phyloP scores from a whole-genome alignment of 2,888 invertebrate genomes.

The Monoplex corrugatus region DNA sequence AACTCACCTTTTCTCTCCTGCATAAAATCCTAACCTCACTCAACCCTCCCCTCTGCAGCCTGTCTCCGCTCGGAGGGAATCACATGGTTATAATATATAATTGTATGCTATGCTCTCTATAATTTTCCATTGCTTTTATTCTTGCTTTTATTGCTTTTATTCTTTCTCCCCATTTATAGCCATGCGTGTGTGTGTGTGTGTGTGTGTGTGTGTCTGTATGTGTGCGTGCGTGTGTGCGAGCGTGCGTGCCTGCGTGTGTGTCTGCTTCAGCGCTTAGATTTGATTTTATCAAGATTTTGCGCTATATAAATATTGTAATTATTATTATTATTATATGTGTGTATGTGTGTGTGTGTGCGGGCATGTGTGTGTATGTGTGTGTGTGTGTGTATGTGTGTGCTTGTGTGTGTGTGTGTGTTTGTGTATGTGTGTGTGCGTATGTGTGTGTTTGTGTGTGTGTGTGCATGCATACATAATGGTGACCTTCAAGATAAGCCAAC shows the following conservation, averaged over 20 bases:
- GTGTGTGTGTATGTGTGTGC: conserved; percentile 1
- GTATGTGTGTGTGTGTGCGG: conserved; percentile 16
- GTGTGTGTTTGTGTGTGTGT: conserved; percentile 20
- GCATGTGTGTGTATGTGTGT: neutral
- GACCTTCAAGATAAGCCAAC: too few relatives aligned
- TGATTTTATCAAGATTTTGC: too few relatives aligned
- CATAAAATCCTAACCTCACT: too few relatives aligned
- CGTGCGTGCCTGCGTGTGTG: neutral
- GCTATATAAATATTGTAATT: neutral
- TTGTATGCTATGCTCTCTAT: too few relatives aligned
- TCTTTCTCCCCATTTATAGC: too few relatives aligned
- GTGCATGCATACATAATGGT: neutral
- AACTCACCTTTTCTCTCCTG: too few relatives aligned
- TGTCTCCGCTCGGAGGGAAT: too few relatives aligned
- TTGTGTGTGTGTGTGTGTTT: neutral
- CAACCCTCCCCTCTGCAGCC: too few relatives aligned
- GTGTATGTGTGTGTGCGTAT: neutral
- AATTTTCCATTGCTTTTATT: too few relatives aligned
- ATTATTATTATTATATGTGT: neutral
- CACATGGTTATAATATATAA: too few relatives aligned
- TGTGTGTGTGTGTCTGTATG: neutral
- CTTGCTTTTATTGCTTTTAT: too few relatives aligned
- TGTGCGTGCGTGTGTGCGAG: neutral
- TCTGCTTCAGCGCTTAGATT: too few relatives aligned
- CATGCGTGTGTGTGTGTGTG: neutral